Evolutionary conservation across 2,113 vertebrate genomes (phyloP).

Genomic region (Brienomyrus brachyistius): DNA sequence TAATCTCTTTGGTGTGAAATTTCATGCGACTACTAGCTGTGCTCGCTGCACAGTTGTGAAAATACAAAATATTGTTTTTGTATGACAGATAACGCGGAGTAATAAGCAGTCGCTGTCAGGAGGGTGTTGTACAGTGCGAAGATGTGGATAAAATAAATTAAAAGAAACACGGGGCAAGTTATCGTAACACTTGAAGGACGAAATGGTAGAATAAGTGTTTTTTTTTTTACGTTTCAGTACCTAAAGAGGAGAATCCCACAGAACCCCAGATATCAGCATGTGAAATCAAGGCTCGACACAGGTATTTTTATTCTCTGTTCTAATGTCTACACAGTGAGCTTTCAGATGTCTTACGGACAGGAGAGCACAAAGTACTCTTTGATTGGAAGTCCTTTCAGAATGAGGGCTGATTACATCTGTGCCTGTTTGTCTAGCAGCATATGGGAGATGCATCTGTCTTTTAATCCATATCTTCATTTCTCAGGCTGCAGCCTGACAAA

Average conservation of each 20-base stretch:
- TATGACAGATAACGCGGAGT: not conserved
- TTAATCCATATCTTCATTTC: conserved; percentile 16
- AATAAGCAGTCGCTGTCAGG: not conserved
- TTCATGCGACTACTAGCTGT: not conserved
- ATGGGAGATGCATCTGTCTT: not conserved
- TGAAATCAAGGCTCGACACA: conserved; percentile 83
- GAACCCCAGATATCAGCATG: conserved; percentile 79
- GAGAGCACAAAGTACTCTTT: not conserved
- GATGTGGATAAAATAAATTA: not conserved
- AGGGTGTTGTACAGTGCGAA: not conserved
- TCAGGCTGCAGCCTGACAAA: conserved; percentile 83
- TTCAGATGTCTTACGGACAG: not conserved
- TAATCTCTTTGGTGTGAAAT: not conserved
- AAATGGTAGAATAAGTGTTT: not conserved
- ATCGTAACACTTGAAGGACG: not conserved
- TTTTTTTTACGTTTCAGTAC: conserved; percentile 56
- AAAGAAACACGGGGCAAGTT: not conserved
- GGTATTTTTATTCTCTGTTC: conserved; percentile 42
- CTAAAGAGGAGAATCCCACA: conserved; percentile 76
- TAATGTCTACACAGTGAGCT: not conserved
- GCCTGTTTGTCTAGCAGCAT: not conserved
- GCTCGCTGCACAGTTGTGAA: not conserved
- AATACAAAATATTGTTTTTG: not conserved
- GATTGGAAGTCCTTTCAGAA: not conserved
- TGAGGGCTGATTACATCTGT: conserved; percentile 3